Base-by-base conservation (phyloP, 2,797 vertebrate genomes). In the Muraenolepis orangiensis region DNA sequence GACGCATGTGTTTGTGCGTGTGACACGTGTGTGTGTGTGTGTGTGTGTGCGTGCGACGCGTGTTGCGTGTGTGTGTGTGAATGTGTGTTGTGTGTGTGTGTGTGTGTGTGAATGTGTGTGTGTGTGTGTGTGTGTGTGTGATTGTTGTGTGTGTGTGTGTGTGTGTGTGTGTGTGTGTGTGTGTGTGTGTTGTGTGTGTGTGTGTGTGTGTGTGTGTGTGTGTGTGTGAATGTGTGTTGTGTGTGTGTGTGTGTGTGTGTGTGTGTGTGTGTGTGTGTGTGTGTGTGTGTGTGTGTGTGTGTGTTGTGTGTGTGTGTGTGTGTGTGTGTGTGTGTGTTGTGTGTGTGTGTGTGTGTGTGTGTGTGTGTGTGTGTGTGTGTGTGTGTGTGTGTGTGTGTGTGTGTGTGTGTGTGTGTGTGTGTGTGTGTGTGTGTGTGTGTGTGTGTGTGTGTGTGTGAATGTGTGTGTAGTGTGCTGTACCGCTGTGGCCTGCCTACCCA, bases 401-500 rank as follows among this genome's bases (percentile, higher is more conserved):
- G 42, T 13, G 18, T 13, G 18, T 20, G 12, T 51, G 2, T 20
- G 18, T 3, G 76, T 79, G 40, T 42, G 66, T 77, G 51, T 69
- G 40, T 69, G 40, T 42, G 72, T 76, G 73, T 75, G 77, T 73
- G 71, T 79, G 74, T 75, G 66, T 23, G 26, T 28, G n/a, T 64
- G 26, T 26, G 23, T n/a, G 76, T 80, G 42, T 46, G 66, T 77
- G 57, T 69, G 40, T 71, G 42, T 46, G 73, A 76, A 72, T 77
- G 77, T 75, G 71, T 79, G 74, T 75, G 51, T 2, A 2, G 71
- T 78, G 74, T 75, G 66, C 71, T 70, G 72, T 32, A 31, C 72
- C 18, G 28, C 78, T 26, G n/a, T 14, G 2, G 42, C 51, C 16
- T n/a, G 68, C 78, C 80, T 82, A 78, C 77, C 80, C 83, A 83